phyloP scores from a whole-genome alignment of 2,113 vertebrate species.

The Cololabis saira region DNA sequence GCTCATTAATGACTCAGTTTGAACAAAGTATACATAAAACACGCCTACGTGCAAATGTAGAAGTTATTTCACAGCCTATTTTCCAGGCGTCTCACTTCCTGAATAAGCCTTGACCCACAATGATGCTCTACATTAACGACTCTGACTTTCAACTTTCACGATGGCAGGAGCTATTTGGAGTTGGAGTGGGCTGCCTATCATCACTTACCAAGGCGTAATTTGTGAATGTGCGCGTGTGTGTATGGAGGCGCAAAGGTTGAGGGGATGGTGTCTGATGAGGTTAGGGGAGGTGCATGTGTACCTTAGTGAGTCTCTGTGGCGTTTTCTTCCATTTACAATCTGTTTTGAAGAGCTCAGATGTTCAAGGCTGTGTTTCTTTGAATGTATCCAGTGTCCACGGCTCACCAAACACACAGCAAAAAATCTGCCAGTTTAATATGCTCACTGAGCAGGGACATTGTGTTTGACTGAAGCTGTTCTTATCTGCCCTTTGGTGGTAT shows the following conservation, averaged over 20 bases:
- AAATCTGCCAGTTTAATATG: slow-evolving; percentile 76
- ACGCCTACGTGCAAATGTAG: neutral
- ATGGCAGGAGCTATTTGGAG: slow-evolving; percentile 50
- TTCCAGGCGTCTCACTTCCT: slow-evolving; percentile 9
- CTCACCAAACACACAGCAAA: slow-evolving; percentile 62
- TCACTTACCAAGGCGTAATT: slow-evolving; percentile 53
- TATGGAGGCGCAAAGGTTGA: slow-evolving; percentile 18
- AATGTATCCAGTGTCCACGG: slow-evolving; percentile 65
- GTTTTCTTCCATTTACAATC: slow-evolving; percentile 65
- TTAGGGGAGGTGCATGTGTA: slow-evolving; percentile 48
- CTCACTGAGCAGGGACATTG: slow-evolving; percentile 80
- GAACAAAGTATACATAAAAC: neutral
- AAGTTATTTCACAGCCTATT: slow-evolving; percentile 1
- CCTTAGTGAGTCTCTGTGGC: slow-evolving; percentile 36
- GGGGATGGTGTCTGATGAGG: slow-evolving; percentile 47
- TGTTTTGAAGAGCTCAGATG: slow-evolving; percentile 63
- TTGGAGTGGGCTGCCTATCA: slow-evolving; percentile 30
- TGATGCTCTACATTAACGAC: neutral
- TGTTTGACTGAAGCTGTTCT: slow-evolving; percentile 78
- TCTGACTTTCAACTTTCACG: slow-evolving; percentile 44
- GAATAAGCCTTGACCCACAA: neutral
- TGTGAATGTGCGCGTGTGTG: slow-evolving; percentile 14
- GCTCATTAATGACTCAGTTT: neutral
- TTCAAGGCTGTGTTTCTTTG: slow-evolving; percentile 45
- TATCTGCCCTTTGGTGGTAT: slow-evolving; percentile 74